Conservation (phyloP, 2,888 invertebrate genomes). For the Tetanocera ferruginea region DNA sequence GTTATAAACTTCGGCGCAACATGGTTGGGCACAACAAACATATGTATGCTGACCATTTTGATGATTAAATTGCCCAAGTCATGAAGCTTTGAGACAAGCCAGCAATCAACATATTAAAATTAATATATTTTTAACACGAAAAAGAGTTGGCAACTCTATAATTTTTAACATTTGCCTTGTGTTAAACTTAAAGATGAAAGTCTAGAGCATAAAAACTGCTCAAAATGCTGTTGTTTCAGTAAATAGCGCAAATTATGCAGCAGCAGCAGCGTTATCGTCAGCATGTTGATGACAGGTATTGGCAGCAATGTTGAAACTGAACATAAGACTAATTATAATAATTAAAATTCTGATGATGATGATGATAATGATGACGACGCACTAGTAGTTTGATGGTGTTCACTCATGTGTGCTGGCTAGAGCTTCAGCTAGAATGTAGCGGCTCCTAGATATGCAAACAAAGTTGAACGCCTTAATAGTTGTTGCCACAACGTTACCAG, state of each 20-base stretch:
- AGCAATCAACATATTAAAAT: slow-evolving; percentile 39
- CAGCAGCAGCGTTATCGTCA: neutral
- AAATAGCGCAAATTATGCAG: neutral
- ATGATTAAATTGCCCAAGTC: neutral
- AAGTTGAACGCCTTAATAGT: neutral
- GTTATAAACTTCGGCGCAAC: slow-evolving; percentile 1
- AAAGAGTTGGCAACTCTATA: slow-evolving; percentile 7
- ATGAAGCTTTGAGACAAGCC: neutral
- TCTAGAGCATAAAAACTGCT: neutral
- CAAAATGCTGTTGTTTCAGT: neutral
- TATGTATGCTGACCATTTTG: neutral
- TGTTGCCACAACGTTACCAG: neutral
- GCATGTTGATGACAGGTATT: slow-evolving; percentile 19
- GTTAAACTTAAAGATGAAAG: no score
- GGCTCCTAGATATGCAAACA: no score
- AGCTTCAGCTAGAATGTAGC: no score
- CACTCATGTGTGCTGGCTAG: no score
- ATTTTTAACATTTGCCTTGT: neutral
- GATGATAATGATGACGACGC: no score
- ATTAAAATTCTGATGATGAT: no score
- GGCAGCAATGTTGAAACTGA: slow-evolving; percentile 7
- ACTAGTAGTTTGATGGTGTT: no score
- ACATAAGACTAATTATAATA: no score
- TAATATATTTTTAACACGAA: slow-evolving; percentile 45
- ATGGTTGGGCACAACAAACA: neutral